Base-by-base conservation (phyloP, 2,888 invertebrate genomes). In the Himalopsyche anomala region DNA sequence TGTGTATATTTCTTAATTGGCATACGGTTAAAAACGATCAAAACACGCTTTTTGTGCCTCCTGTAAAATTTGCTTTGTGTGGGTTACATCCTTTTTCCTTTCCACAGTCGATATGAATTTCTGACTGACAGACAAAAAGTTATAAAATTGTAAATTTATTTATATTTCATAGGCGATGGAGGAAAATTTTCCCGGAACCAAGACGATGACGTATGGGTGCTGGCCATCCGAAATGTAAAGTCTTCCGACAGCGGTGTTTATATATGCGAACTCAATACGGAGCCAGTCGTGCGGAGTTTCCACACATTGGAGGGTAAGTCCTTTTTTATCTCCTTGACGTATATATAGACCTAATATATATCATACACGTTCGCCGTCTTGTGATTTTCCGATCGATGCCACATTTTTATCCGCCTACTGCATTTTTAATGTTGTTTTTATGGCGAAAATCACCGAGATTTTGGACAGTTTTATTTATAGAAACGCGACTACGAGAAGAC, bases 201-300 rank as follows among this genome's bases (percentile, higher is more conserved):
- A 36, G 42, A 38, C 45, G 40, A 84, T 62, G 97, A 97, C 90
- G 97, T 97, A 19, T 97, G 97, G 97, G 96, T 97, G 79, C 93
- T 97, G 83, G 95, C 96, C 88, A 96, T 97, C 90, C 95, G 95
- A 90, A 92, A 94, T 28, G 95, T 95, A 19, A 95, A 94, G 89
- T 92, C 95, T 0, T 93, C 94, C 0, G 97, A 97, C 90, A 94
- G 96, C 0, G 97, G 97, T 3, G 94, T 96, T 62, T 97, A 97
- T 91, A 95, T 95, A 89, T 97, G 97, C 90, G 97, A 97, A 92
- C 95, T 97, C 28, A 97, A 97, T 92, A 96, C 96, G 17, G 95
- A 95, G 89, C 97, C 97, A 0, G 95, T 96, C 0, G 94, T 96
- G 80, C 94, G 96, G 88, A 96, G 96, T 90, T 96, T 96, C 91